These are phyloP conservation scores for Lepeophtheirus salmonis DNA, from an alignment of 1,140 invertebrate species.

Conservation along the genomic window DNA sequence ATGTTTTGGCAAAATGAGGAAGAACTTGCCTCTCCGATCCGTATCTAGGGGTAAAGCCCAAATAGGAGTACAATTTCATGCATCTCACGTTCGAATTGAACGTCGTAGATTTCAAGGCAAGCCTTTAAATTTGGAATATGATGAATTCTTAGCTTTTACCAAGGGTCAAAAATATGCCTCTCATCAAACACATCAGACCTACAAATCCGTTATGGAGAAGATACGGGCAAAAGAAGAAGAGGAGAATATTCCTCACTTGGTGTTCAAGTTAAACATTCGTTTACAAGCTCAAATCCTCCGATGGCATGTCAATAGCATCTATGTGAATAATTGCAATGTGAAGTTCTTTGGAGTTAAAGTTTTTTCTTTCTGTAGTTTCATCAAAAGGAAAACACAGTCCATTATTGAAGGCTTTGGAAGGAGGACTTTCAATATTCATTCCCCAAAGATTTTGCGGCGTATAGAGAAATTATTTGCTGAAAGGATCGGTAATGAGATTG, in stretches of 20 bases:
- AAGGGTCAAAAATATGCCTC: not conserved
- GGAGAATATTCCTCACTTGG: not conserved
- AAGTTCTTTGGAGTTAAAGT: not conserved
- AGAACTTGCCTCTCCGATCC: not conserved
- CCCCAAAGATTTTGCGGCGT: not conserved
- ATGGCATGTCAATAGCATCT: not conserved
- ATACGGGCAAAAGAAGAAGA: not conserved
- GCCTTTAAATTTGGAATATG: not conserved
- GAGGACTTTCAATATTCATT: not conserved
- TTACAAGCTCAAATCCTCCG: not conserved
- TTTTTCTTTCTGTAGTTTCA: constrained; percentile 6
- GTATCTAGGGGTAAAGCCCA: not conserved
- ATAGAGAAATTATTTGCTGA: not conserved
- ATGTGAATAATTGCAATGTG: constrained; percentile 1
- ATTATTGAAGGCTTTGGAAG: not conserved
- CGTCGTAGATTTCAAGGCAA: not conserved
- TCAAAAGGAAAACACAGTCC: not conserved
- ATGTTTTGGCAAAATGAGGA: not conserved
- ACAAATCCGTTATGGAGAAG: not conserved
- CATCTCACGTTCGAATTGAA: not conserved
- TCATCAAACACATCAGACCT: not conserved
- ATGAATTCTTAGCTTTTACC: not conserved
- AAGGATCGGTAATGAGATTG: constrained; percentile 1
- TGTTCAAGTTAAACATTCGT: constrained; percentile 5
- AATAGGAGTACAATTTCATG: not conserved